Percentiles rank a stretch among this genome's conserved stretches.
Evolutionary conservation across 1,140 invertebrate species (phyloP).

Genomic region (Drosophila parabipectinata): DNA sequence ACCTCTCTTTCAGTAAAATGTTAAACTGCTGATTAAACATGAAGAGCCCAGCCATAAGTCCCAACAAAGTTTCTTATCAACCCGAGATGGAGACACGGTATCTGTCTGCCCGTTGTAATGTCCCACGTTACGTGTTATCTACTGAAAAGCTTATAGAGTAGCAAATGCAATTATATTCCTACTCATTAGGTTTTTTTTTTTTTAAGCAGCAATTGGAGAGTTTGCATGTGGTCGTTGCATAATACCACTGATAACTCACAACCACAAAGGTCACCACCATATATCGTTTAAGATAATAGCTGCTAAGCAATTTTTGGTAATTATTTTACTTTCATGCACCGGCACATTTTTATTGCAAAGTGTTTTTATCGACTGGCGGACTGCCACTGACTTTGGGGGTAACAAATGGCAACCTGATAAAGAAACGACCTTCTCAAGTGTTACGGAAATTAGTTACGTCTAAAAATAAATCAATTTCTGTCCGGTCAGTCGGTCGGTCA

Average conservation of each 20-base stretch:
- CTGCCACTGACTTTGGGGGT: neutral
- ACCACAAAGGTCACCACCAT: slow-evolving; percentile 21
- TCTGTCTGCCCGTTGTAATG: slow-evolving; percentile 13
- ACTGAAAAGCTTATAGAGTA: neutral
- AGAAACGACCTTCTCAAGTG: slow-evolving; percentile 51
- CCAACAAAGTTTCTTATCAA: slow-evolving; percentile 9
- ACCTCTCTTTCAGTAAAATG: slow-evolving; percentile 4
- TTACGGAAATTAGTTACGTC: slow-evolving; percentile 64
- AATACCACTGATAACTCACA: slow-evolving; percentile 38
- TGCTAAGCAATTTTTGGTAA: slow-evolving; percentile 21
- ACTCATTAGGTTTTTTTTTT: slow-evolving; percentile 12
- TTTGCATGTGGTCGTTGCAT: slow-evolving; percentile 42
- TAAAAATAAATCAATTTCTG: slow-evolving; percentile 69
- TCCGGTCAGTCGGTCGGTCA: slow-evolving; percentile 28
- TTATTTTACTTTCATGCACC: neutral
- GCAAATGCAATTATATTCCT: slow-evolving; percentile 15
- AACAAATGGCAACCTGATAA: slow-evolving; percentile 15
- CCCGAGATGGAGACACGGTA: slow-evolving; percentile 1
- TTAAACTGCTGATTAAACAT: slow-evolving; percentile 35
- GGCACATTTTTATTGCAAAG: slow-evolving; percentile 17
- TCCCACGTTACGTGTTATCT: slow-evolving; percentile 15
- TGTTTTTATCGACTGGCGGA: slow-evolving; percentile 9
- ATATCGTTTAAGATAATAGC: slow-evolving; percentile 36
- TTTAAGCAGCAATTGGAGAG: slow-evolving; percentile 36
- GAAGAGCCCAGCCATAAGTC: neutral